Evolutionary conservation across 2,113 vertebrate species (phyloP).

Genomic region (Caranx ignobilis): DNA sequence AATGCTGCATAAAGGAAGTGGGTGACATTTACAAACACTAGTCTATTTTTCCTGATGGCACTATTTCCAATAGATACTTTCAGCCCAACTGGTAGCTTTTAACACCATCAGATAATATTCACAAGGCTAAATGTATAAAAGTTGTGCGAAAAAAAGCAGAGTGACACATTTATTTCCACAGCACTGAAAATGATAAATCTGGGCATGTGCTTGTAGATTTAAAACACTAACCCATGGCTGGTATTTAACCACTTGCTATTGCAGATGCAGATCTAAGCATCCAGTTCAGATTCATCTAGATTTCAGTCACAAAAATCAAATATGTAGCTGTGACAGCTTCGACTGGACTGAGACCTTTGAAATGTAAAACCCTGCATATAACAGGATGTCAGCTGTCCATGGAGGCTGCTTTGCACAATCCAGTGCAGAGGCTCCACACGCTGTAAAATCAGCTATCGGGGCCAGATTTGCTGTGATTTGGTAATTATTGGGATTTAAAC

Average conservation of each 20-base stretch:
- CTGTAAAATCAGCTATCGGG: neutral
- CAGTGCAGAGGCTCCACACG: neutral
- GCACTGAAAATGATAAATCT: conserved; percentile 26
- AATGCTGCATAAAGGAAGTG: conserved; percentile 40
- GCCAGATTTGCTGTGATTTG: neutral
- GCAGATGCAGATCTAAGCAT: neutral
- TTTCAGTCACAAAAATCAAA: conserved; percentile 10
- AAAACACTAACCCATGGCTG: conserved; percentile 16
- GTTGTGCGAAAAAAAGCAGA: conserved; percentile 20
- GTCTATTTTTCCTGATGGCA: neutral
- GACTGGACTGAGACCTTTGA: conserved; percentile 4
- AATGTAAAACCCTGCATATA: conserved; percentile 16
- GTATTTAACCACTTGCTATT: conserved; percentile 7
- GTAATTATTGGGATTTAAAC: conserved; percentile 11
- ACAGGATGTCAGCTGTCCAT: neutral
- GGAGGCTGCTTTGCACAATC: neutral
- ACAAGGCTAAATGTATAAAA: conserved; percentile 10
- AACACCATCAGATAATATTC: conserved; percentile 10
- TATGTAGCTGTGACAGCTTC: conserved; percentile 4
- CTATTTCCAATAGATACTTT: conserved; percentile 24
- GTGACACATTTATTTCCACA: neutral
- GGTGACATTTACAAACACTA: conserved; percentile 21
- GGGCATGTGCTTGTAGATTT: conserved; percentile 3
- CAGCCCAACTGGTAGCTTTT: neutral
- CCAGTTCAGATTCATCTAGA: neutral